phyloP scores from a whole-genome alignment of 2,888 invertebrate species.

The Volucella bombylans region DNA sequence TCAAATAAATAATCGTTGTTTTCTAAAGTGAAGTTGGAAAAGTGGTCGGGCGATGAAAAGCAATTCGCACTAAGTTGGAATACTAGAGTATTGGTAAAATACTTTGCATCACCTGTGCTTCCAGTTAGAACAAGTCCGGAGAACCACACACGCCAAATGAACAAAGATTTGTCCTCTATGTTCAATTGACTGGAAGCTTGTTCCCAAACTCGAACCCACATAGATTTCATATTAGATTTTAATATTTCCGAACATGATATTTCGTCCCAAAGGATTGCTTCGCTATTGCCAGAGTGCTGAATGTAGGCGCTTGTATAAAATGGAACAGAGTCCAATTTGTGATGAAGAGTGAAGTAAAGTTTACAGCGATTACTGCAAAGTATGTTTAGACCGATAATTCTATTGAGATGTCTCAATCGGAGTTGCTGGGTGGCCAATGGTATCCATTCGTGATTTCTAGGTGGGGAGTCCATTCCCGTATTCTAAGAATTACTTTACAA shows the following conservation, averaged over 20 bases:
- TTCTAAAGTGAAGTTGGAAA: slow-evolving; percentile 74
- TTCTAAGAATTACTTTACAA: slow-evolving; percentile 76
- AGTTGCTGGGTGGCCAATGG: slow-evolving; percentile 93
- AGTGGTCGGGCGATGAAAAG: slow-evolving; percentile 86
- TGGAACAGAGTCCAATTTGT: slow-evolving; percentile 91
- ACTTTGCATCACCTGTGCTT: slow-evolving; percentile 76
- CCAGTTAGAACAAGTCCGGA: slow-evolving; percentile 88
- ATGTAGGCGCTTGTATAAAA: slow-evolving; percentile 87
- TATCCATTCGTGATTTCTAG: slow-evolving; percentile 90
- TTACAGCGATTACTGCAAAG: slow-evolving; percentile 82
- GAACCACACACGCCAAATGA: slow-evolving; percentile 93
- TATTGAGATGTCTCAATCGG: slow-evolving; percentile 90
- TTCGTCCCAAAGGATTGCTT: slow-evolving; percentile 91
- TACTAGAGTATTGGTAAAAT: slow-evolving; percentile 85
- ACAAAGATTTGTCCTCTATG: slow-evolving; percentile 85
- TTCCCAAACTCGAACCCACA: slow-evolving; percentile 82
- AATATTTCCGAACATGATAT: slow-evolving; percentile 86
- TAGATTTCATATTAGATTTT: slow-evolving; percentile 82
- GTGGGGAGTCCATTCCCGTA: slow-evolving; percentile 80
- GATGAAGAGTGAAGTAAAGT: slow-evolving; percentile 91
- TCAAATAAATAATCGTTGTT: slow-evolving; percentile 52
- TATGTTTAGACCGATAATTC: slow-evolving; percentile 87
- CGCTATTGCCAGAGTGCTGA: slow-evolving; percentile 78
- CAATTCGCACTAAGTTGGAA: slow-evolving; percentile 94
- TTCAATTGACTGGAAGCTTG: slow-evolving; percentile 61